Evolutionary conservation across 2,888 invertebrate genomes (phyloP), one percentile per base, ranked within the genome.

Genomic region (Nephrotoma appendiculata): DNA sequence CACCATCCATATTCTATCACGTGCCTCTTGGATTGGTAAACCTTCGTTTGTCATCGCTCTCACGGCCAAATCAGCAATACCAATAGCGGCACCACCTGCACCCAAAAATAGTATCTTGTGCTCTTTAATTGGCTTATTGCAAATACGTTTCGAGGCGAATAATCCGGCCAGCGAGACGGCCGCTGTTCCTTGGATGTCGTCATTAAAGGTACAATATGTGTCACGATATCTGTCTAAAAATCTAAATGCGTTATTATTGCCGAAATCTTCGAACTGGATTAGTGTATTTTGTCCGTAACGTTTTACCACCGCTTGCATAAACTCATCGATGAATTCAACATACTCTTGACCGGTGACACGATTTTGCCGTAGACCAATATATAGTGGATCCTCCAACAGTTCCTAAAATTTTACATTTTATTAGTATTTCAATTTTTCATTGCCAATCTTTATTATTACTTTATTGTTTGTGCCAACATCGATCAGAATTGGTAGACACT

Each of bases 181-280:
- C 2, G 99, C 99, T 0, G 99, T 98, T 88, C 99, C 98, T 92
- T 99, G 99, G 90, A 99, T 99, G 90, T 99, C 99, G 90, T 99
- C 99, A 92, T 99, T 99, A 92, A 99, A 99, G 41, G 98, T 98
- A 92, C 99, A 99, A 91, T 98, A 99, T 88, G 94, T 94, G 89
- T 96, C 92, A 87, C 98, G 94, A 92, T 98, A 99, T 92, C 96
- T 98, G 89, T 96, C 96, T 87, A 99, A 92, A 88, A 99, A 95
- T 85, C 97, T 94, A 92, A 98, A 98, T n/a, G 99, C 99, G 92
- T 99, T 99, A 89, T 95, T 94, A 89, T 99, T 97, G 71, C 97
- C 99, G 92, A 99, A 99, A 92, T 99, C 99, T 93, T 99, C 99
- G 91, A 98, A 98, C 94, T 98, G 94, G 86, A 95, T 95, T 41